Conservation (phyloP, 2,113 vertebrate species). For the Poeciliopsis retropinna region DNA sequence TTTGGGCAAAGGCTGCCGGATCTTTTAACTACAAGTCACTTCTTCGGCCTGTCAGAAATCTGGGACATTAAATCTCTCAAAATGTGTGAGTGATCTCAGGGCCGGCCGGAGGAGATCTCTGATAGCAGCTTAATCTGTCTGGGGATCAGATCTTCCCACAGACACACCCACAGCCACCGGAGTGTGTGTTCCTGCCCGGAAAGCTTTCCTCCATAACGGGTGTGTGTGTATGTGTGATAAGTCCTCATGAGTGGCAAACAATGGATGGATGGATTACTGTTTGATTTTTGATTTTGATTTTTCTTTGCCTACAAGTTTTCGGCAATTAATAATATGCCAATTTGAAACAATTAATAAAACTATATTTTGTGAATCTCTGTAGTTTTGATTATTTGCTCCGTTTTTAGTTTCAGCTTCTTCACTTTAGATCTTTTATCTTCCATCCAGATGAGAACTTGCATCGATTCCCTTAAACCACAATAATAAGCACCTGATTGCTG, state of each 20-base stretch:
- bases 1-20: not conserved
- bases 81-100: conserved; percentile 42
- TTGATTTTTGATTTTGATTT: too few species aligned
- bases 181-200: conserved; percentile 27
- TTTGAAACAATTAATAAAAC: too few species aligned
- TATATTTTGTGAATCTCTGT: not conserved
- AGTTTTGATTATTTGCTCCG: not conserved
- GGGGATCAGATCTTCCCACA: conserved; percentile 72
- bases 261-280: too few species aligned
- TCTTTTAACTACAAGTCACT: conserved; percentile 28
- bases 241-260: too few species aligned
- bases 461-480: not conserved
- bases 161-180: conserved; percentile 48
- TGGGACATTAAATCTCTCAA: conserved; percentile 31
- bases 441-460: not conserved
- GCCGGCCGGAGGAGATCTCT: conserved; percentile 69
- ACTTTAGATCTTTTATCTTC: not conserved
- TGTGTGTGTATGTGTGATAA: conserved; percentile 35
- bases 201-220: conserved; percentile 5
- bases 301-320: too few species aligned
- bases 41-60: conserved; percentile 5
- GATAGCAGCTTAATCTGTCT: conserved; percentile 76
- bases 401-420: not conserved
- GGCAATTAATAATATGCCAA: too few species aligned
- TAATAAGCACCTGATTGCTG: conserved; percentile 1